Base-by-base conservation (phyloP, 2,888 invertebrate genomes). In the Tetragonisca angustula region DNA sequence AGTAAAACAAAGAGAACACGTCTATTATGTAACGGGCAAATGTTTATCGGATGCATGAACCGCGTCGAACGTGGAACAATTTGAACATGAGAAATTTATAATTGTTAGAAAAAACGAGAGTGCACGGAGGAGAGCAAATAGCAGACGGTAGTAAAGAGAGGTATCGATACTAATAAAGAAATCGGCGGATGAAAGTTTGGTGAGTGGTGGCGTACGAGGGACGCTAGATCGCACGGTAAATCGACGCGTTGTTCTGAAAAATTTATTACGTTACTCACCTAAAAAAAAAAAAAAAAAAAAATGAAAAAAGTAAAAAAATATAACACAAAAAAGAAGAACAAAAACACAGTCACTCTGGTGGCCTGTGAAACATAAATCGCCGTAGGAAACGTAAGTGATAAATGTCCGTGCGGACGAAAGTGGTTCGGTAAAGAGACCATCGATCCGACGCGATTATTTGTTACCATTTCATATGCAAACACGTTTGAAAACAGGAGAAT, bases 1-100 rank as follows among this genome's bases (percentile, higher is more conserved):
- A 9, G 43, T 1, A 9, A 43, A 43, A 9, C 9, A 43, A 43
- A 43, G 21, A 24, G 24, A 43, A 56, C 54, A 24, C 36, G 49
- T 32, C 24, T 27, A 52, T 68, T 50, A 11, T 13, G 32, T 32
- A 54, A 65, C 13, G 27, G 32, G 56, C 15, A 52, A 69, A 74
- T 69, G 65, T 88, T 79, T 68, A 52, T 73, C 84, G 80, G 81
- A 73, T 86, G 77, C 19, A 24, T n/a, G 79, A 52, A 69, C 72
- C 70, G 67, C 79, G 80, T 56, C 67, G 71, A 75, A 61, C 69
- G 79, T 32, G 89, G 77, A 84, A 88, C 81, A 88, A 81, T 32
- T 32, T 32, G 32, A 32, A 32, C 32, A 4, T 79, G 84, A 86
- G 74, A 81, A 81, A 88, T 84, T 88, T 84, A 88, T 88, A 80